These are phyloP conservation scores for Drosophila colorata DNA, from an alignment of 2,888 invertebrate genomes.

Conservation along the genomic window DNA sequence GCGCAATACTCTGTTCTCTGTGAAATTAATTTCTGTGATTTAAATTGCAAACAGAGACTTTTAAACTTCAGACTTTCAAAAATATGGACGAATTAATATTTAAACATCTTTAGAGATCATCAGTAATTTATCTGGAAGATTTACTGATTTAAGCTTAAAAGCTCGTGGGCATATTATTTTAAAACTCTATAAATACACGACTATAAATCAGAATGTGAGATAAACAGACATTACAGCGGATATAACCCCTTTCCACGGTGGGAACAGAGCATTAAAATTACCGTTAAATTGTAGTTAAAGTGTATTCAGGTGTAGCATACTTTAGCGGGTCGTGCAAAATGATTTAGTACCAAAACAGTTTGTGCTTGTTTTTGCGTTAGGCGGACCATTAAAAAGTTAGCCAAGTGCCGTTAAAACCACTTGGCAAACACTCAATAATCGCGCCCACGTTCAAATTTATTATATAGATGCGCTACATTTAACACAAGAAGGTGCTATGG, in stretches of 20 bases:
- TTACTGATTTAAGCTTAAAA: too few species aligned
- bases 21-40: too few species aligned
- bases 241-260: background rate
- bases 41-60: too few species aligned
- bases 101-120: too few species aligned
- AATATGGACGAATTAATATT: too few species aligned
- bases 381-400: constrained; percentile 41
- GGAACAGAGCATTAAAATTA: background rate
- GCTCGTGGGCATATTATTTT: too few species aligned
- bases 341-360: constrained; percentile 8
- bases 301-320: constrained; percentile 7
- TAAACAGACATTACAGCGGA: background rate
- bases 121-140: too few species aligned
- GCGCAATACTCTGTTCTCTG: background rate
- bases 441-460: constrained; percentile 5
- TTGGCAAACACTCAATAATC: constrained; percentile 14
- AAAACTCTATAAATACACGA: too few species aligned
- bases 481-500: background rate
- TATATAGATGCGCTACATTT: constrained; percentile 1
- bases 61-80: too few species aligned
- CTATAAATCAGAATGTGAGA: too few species aligned
- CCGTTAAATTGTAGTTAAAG: constrained; percentile 5
- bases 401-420: constrained; percentile 49
- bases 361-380: constrained; percentile 8
- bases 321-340: background rate